phyloP scores from a whole-genome alignment of 2,888 invertebrate species.

The Caenorhabditis sp. region DNA sequence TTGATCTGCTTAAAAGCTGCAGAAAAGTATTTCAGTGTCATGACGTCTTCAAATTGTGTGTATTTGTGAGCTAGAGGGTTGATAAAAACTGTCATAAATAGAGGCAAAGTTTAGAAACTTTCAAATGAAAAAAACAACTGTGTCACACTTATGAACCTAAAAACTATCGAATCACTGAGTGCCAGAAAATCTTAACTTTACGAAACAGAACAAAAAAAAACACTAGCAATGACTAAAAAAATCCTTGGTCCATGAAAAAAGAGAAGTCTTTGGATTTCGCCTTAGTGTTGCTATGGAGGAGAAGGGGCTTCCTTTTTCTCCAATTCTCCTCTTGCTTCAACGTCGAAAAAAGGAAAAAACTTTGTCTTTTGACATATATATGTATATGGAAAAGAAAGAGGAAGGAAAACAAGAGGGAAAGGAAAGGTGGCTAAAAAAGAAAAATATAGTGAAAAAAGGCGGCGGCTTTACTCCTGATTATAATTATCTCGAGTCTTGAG shows the following conservation, averaged over 20 bases:
- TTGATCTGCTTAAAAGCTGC: no score
- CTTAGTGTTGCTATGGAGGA: conserved; percentile 26
- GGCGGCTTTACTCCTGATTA: neutral
- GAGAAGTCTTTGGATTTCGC: conserved; percentile 12
- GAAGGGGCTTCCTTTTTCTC: conserved; percentile 31
- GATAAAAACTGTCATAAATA: no score
- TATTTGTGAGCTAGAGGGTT: no score
- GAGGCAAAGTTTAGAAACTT: no score
- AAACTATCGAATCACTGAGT: no score
- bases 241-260: neutral
- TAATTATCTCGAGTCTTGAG: conserved; percentile 11
- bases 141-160: no score
- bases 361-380: conserved; percentile 25
- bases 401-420: conserved; percentile 11
- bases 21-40: no score
- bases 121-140: no score
- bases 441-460: neutral
- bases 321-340: neutral
- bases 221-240: neutral
- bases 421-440: neutral
- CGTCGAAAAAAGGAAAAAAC: conserved; percentile 21
- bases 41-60: no score
- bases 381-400: neutral
- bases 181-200: neutral
- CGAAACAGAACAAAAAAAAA: neutral